Percentiles rank a stretch among this genome's conserved stretches.
These are phyloP conservation scores for Drosophila robusta DNA, from an alignment of 2,888 invertebrate genomes.

Conservation along the genomic window DNA sequence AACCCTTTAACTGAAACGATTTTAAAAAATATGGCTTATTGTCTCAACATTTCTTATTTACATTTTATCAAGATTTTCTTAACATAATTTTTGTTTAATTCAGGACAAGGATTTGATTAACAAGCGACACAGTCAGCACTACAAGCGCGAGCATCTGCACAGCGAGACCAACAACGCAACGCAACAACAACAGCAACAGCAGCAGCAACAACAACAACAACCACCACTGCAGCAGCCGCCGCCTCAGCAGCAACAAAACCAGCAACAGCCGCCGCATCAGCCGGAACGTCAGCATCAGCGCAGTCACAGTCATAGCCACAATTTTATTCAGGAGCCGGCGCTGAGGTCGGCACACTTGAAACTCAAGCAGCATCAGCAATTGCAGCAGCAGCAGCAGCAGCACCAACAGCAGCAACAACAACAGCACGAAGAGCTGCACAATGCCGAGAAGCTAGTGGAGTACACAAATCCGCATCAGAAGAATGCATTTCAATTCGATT, in stretches of 20 bases:
- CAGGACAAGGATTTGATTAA: conserved; percentile 57
- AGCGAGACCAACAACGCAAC: conserved; percentile 41
- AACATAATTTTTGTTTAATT: not conserved
- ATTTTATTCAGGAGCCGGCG: conserved; percentile 64
- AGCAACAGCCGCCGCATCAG: conserved; percentile 33
- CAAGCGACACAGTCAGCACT: conserved; percentile 68
- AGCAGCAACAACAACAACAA: conserved; percentile 17
- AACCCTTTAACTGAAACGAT: too few relatives aligned
- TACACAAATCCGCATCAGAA: conserved; percentile 83
- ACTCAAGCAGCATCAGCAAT: conserved; percentile 65
- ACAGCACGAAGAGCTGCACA: conserved; percentile 82
- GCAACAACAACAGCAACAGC: conserved; percentile 24
- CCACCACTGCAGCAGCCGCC: conserved; percentile 40
- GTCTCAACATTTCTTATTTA: too few relatives aligned
- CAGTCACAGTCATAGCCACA: conserved; percentile 69
- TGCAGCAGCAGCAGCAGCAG: conserved; percentile 44
- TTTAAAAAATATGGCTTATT: too few relatives aligned
- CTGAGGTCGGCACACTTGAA: conserved; percentile 67
- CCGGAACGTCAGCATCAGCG: conserved; percentile 65
- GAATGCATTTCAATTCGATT: conserved; percentile 85
- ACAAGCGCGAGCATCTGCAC: conserved; percentile 68
- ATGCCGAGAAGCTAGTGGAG: conserved; percentile 85
- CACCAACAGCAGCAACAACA: conserved; percentile 53
- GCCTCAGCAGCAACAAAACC: conserved; percentile 34
- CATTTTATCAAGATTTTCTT: too few relatives aligned